Conservation (phyloP, 2,797 vertebrate species). For the Sebastes oblongus region DNA sequence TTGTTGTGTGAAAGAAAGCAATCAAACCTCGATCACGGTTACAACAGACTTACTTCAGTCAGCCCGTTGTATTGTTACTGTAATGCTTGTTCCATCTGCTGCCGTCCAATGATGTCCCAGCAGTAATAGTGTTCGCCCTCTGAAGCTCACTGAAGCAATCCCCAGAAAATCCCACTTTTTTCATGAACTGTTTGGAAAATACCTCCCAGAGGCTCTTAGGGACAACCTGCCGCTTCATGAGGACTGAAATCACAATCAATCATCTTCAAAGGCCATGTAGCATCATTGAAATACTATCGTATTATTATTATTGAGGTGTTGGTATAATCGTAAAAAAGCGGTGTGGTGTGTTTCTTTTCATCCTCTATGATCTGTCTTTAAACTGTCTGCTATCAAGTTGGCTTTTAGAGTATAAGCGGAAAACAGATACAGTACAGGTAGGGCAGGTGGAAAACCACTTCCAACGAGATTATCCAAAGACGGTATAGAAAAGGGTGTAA, state of each 20-base stretch:
- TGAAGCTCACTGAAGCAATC: slow-evolving; percentile 43
- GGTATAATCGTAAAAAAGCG: neutral
- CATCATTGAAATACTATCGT: neutral
- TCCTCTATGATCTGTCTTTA: neutral
- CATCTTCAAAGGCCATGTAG: neutral
- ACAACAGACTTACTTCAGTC: slow-evolving; percentile 51
- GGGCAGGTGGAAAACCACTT: neutral
- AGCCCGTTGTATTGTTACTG: slow-evolving; percentile 40
- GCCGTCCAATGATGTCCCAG: slow-evolving; percentile 39
- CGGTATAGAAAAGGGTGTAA: neutral
- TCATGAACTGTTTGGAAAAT: slow-evolving; percentile 37
- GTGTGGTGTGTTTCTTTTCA: neutral
- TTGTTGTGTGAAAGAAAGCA: slow-evolving; percentile 46
- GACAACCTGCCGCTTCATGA: neutral
- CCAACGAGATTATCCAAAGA: neutral
- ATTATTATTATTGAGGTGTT: neutral
- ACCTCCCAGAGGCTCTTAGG: neutral
- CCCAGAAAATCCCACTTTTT: slow-evolving; percentile 50
- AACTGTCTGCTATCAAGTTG: neutral
- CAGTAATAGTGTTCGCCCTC: slow-evolving; percentile 36
- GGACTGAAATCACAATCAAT: neutral
- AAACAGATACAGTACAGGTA: neutral
- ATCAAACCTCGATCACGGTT: slow-evolving; percentile 59
- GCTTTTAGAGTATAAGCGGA: neutral
- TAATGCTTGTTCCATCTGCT: slow-evolving; percentile 60